Evolutionary conservation across 1,140 invertebrate species (phyloP).

Genomic region (Eciton burchellii): DNA sequence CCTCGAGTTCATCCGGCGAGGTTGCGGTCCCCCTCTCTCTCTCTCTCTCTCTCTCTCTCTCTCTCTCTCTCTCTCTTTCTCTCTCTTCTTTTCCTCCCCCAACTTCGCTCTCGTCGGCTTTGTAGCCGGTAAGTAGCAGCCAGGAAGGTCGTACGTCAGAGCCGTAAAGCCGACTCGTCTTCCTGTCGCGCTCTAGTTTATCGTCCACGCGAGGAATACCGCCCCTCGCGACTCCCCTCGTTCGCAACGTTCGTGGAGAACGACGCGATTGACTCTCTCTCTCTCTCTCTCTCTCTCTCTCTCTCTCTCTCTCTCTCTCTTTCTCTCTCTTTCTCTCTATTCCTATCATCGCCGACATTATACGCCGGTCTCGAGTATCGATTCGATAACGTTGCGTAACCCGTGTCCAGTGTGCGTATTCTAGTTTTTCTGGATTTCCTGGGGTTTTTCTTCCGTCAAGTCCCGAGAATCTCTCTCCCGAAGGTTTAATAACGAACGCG

Average conservation of each 20-base stretch:
- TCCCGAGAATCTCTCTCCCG: background rate
- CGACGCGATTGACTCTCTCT: background rate
- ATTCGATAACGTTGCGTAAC: constrained; percentile 9
- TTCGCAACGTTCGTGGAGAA: background rate
- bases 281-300: too few species aligned
- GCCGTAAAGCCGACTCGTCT: constrained; percentile 71
- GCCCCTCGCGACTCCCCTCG: background rate
- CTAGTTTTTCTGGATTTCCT: background rate
- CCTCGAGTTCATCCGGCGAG: constrained; percentile 66
- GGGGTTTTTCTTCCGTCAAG: background rate
- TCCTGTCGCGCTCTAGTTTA: constrained; percentile 74
- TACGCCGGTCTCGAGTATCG: background rate
- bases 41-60: too few species aligned
- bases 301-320: too few species aligned
- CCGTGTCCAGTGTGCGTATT: background rate
- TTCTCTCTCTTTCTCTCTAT: background rate
- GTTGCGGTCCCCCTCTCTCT: too few species aligned
- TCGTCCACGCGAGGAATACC: constrained; percentile 50
- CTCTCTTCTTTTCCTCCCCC: too few species aligned
- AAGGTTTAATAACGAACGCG: background rate
- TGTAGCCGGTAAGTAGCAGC: constrained; percentile 70
- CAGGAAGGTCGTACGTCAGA: constrained; percentile 75
- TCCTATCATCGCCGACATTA: background rate
- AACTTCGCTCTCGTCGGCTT: too few species aligned
- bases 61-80: too few species aligned